These are phyloP conservation scores for Zaprionus davidi DNA, from an alignment of 1,140 invertebrate genomes.

Conservation along the genomic window DNA sequence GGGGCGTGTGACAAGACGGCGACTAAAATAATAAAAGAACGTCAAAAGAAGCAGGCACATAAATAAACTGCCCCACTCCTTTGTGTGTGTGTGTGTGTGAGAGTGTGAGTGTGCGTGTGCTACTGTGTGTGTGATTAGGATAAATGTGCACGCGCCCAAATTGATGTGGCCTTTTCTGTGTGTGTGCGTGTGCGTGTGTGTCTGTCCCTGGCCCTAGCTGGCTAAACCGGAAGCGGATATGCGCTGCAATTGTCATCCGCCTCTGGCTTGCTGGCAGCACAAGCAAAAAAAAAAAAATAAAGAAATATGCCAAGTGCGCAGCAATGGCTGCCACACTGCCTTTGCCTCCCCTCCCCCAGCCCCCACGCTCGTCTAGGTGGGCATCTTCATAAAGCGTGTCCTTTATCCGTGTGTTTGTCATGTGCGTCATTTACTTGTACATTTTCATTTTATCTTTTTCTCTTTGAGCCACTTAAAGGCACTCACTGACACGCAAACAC, in stretches of 20 bases:
- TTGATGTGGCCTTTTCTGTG: conserved; percentile 66
- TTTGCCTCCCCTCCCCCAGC: background rate
- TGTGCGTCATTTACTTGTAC: conserved; percentile 67
- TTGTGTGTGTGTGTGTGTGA: background rate
- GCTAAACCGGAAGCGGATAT: conserved; percentile 73
- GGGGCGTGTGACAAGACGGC: conserved; percentile 38
- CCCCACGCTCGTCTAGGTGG: conserved; percentile 22
- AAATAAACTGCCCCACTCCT: conserved; percentile 66
- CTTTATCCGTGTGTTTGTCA: conserved; percentile 40
- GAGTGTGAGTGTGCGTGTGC: conserved; percentile 15
- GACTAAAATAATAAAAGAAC: conserved; percentile 82
- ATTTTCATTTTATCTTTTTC: conserved; percentile 52
- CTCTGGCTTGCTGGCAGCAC: conserved; percentile 41
- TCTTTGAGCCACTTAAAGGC: conserved; percentile 41
- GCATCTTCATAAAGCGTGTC: conserved; percentile 42
- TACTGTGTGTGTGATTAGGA: conserved; percentile 74
- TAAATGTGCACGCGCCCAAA: conserved; percentile 78
- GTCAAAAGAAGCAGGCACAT: conserved; percentile 77
- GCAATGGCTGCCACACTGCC: background rate
- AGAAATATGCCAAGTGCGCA: conserved; percentile 35
- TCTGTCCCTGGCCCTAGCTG: background rate
- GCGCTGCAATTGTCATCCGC: conserved; percentile 80
- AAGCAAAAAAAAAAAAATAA: background rate
- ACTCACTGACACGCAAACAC: conserved; percentile 27
- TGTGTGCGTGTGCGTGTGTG: conserved; percentile 6